Base-by-base conservation (phyloP, 2,888 invertebrate genomes). In the Campoplex nolae region DNA sequence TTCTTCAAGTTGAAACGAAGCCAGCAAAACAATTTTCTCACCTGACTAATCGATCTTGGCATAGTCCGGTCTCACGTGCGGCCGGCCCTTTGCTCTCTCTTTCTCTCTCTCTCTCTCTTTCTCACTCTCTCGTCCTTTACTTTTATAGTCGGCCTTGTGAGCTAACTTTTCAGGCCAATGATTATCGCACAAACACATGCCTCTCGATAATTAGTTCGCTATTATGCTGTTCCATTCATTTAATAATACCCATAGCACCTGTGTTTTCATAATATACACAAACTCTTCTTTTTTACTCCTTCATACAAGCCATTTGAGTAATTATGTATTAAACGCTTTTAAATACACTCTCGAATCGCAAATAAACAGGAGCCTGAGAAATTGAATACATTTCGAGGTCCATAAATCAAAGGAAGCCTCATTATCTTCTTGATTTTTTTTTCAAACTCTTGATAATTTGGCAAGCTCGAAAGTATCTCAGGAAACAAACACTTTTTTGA, bases 31-130 rank as follows among this genome's bases (percentile, higher is more conserved):
- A 70, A 70, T 87, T 82, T 84, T 84, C 87, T 87, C 84, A 84
- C 87, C 84, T 81, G 62, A 54, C 87, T 87, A 87, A 87, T 87
- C 87, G 81, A 87, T 87, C 75, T 82, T 84, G 84, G 84, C 87
- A 84, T 78, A 38, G 45, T 38, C n/a, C 56, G 18, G 48, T 70
- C 77, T 78, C 77, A 82, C 81, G 86, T 77, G 78, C 62, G 48
- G 67, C 71, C 65, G 58, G 18, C 71, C 56, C 35, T 74, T 79
- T 28, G 75, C 51, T 45, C 9, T 65, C 51, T 6, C 38, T 38
- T 6, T 35, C 7, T 68, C 54, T 35, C 7, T 68, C 54, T 35
- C 7, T 68, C 54, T 35, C 7, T 68, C 54, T n/a, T 62, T 32
- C 73, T 65, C 38, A 6, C 4, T 38, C 38, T 35, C 7, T 68